A percentile compares a stretch with the other conserved stretches of the same genome.
Evolutionary conservation across 1,140 invertebrate species (phyloP).

Genomic region (Pseudomyrmex pallidus): DNA sequence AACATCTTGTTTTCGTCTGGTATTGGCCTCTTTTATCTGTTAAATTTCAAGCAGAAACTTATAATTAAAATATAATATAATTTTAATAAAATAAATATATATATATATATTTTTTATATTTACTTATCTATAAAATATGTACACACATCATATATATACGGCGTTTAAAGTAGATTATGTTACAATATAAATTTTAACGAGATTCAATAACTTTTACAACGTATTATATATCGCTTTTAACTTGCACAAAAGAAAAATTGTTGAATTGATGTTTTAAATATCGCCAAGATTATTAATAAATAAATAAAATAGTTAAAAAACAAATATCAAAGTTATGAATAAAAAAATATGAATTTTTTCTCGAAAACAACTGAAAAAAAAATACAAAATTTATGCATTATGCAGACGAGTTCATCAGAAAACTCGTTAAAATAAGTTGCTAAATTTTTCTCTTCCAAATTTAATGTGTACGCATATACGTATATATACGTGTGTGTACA

Average conservation of each 20-base stretch:
- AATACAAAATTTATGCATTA: neutral
- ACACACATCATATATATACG: neutral
- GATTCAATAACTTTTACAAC: neutral
- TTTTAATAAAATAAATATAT: neutral
- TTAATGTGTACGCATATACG: neutral
- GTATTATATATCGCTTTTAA: conserved; percentile 3
- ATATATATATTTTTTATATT: neutral
- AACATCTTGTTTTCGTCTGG: too few relatives aligned
- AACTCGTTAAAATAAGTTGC: conserved; percentile 12
- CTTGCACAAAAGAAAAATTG: neutral
- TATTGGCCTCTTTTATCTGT: too few relatives aligned
- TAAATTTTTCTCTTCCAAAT: neutral
- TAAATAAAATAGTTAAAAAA: too few relatives aligned
- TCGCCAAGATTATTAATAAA: neutral
- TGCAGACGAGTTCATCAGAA: neutral
- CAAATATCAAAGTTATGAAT: neutral
- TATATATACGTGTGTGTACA: neutral
- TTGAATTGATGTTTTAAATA: neutral
- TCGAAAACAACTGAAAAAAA: neutral
- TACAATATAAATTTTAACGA: neutral
- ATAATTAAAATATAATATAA: too few relatives aligned
- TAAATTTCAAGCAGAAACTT: too few relatives aligned
- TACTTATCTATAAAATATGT: neutral
- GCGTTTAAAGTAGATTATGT: neutral
- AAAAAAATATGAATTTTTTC: conserved; percentile 14